These are phyloP conservation scores for Ceyx margarethae DNA, from an alignment of 2,113 vertebrate genomes.

Conservation along the genomic window DNA sequence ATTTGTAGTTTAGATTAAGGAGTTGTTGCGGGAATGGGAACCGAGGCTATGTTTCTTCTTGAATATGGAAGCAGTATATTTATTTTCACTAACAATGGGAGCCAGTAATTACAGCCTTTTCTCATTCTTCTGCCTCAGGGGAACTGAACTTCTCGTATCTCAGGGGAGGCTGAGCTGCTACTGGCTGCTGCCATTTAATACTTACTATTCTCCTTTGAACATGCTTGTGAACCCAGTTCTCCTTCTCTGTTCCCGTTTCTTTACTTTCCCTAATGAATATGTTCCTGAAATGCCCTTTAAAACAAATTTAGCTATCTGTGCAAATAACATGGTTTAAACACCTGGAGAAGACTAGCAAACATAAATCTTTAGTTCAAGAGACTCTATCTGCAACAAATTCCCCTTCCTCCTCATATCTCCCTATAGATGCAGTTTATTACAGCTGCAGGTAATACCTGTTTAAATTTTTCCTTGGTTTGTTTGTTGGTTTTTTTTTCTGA, in stretches of 20 bases:
- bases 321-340: neutral
- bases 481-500: neutral
- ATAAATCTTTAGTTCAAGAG: neutral
- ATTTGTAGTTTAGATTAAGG: neutral
- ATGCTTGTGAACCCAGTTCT: neutral
- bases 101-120: conserved; percentile 29
- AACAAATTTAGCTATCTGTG: neutral
- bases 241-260: neutral
- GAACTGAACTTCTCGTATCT: neutral
- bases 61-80: neutral
- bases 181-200: neutral
- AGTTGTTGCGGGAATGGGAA: neutral
- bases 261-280: neutral
- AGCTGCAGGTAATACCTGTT: neutral
- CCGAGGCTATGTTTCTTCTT: neutral
- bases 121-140: neutral
- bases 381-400: neutral
- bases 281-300: neutral
- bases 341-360: neutral
- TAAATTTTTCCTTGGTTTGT: neutral
- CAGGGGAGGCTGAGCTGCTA: neutral
- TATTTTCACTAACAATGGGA: conserved; percentile 9
- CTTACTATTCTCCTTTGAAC: neutral
- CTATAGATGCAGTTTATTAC: neutral
- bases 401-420: neutral